These are phyloP conservation scores for Aplodontia rufa DNA, from an alignment of 2,113 vertebrate genomes.

Conservation along the genomic window DNA sequence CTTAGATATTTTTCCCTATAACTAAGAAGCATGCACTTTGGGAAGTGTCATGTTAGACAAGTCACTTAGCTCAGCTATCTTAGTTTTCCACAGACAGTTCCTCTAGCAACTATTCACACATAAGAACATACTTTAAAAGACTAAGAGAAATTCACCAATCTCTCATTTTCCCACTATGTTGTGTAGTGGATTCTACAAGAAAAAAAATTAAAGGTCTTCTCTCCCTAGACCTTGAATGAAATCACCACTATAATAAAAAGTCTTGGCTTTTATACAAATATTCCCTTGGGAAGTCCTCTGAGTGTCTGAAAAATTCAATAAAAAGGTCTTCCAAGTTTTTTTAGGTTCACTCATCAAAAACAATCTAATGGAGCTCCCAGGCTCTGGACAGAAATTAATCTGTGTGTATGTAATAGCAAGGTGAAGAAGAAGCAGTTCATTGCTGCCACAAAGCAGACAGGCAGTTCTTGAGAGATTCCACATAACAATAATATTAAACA, in stretches of 20 bases:
- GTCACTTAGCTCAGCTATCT: neutral
- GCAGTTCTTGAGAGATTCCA: neutral
- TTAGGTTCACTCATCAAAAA: slow-evolving; percentile 71
- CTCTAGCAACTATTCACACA: neutral
- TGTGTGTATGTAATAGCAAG: neutral
- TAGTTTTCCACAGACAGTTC: neutral
- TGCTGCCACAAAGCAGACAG: neutral
- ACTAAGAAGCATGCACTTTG: neutral
- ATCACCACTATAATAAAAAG: slow-evolving; percentile 55
- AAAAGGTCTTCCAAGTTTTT: slow-evolving; percentile 56
- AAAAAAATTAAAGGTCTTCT: slow-evolving; percentile 49
- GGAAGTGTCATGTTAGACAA: neutral
- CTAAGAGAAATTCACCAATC: neutral
- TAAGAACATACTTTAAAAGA: neutral
- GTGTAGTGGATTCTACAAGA: neutral
- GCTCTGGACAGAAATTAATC: slow-evolving; percentile 52
- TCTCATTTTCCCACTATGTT: neutral
- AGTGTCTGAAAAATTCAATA: slow-evolving; percentile 60
- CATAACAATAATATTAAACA: neutral
- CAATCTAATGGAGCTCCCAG: slow-evolving; percentile 41
- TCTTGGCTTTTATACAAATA: slow-evolving; percentile 25
- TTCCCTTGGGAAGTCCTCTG: slow-evolving; percentile 36
- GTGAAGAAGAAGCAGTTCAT: neutral
- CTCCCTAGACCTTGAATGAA: neutral
- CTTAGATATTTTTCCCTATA: neutral